Percentiles rank a stretch among this genome's conserved stretches.
Evolutionary conservation across 2,888 invertebrate genomes (phyloP).

Genomic region (Piscicola geometra): DNA sequence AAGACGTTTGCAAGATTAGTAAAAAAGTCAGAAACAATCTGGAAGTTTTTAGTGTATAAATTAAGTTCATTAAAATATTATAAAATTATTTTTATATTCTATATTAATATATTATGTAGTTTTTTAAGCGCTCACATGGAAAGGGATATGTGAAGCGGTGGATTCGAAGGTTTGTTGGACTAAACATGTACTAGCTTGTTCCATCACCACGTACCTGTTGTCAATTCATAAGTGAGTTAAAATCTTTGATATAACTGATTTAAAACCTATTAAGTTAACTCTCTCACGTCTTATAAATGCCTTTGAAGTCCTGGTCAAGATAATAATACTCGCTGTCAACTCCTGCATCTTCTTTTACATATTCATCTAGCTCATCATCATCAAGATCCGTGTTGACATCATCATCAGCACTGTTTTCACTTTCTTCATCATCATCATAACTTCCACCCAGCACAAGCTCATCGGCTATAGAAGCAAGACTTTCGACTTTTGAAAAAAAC

Average conservation of each 20-base stretch:
- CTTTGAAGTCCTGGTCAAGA: not conserved
- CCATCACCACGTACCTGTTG: not conserved
- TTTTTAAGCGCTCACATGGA: too few relatives aligned
- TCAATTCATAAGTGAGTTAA: too few relatives aligned
- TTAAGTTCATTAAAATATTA: too few relatives aligned
- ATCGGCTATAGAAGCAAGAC: constrained; percentile 20
- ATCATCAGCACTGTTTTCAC: constrained; percentile 6
- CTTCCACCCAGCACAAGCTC: not conserved
- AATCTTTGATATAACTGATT: too few relatives aligned
- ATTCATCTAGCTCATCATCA: constrained; percentile 17
- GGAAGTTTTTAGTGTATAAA: too few relatives aligned
- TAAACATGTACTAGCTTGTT: not conserved
- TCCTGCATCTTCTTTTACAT: not conserved
- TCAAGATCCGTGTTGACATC: constrained; percentile 12
- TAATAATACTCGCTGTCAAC: constrained; percentile 16
- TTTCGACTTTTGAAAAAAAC: constrained; percentile 23
- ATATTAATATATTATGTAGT: too few relatives aligned
- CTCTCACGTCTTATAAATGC: not conserved
- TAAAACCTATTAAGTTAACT: too few relatives aligned
- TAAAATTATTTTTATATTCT: too few relatives aligned
- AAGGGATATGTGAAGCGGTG: not conserved
- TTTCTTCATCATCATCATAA: constrained; percentile 25
- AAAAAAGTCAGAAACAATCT: too few relatives aligned
- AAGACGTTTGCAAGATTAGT: too few relatives aligned
- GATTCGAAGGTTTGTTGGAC: not conserved